Evolutionary conservation across 2,888 invertebrate species (phyloP), one percentile per base, ranked within the genome.

Genomic region (Oligia fasciuncula): DNA sequence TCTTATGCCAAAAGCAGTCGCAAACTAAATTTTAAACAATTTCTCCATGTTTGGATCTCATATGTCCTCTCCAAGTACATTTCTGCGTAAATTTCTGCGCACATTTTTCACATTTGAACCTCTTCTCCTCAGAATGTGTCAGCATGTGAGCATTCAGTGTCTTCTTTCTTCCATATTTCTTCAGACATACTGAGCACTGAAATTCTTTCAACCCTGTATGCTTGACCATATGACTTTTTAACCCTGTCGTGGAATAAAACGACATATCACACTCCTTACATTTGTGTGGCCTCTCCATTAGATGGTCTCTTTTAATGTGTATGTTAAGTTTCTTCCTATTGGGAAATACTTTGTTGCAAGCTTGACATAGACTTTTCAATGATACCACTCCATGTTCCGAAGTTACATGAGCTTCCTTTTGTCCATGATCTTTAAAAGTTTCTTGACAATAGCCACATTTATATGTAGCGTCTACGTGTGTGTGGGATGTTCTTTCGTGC

Each of bases 121-220:
- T 77, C 54, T 85, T 90, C 19, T 89, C 88, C 29, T 90, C 87
- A 11, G 88, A 83, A 74, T 94, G 94, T 0, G 90, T 92, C 14
- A 86, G 85, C 87, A 94, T 92, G 77, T 95, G 95, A 43, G 92
- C 93, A 57, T 92, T 94, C n/a, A 95, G 82, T 0, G 93, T 93
- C 70, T 93, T 93, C 70, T 91, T 91, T n/a, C 94, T 89, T 0
- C 92, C 93, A 62, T 92, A 95, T 0, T 87, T 85, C 79, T 94
- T 94, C 1, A 89, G 84, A 54, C 95, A 95, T 4, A 93, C 82
- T 11, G 91, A 88, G 73, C 95, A 95, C 17, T 94, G 90, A 71
- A 93, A 96, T 5, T 95, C 94, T 82, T 94, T 95, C 1, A 91
- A 90, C 0, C 94, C 95, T 0, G 95, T 94, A 81, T 97, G 97